A percentile compares a stretch with the other conserved stretches of the same genome.
Evolutionary conservation across 2,113 vertebrate species (phyloP).

Genomic region (Pseudopodoces humilis): DNA sequence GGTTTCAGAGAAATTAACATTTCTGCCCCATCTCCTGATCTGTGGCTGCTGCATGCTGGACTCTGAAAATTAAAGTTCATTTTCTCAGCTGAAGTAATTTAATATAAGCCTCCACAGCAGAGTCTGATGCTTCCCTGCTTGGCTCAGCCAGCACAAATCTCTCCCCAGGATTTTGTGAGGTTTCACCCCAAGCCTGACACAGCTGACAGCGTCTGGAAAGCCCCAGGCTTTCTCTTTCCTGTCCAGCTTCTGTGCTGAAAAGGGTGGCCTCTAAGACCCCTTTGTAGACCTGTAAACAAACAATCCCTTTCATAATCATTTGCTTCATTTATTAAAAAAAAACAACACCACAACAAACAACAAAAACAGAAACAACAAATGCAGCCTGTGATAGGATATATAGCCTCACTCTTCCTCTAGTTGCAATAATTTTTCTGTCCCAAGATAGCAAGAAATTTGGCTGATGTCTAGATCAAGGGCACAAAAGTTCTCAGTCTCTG

Average conservation of each 20-base stretch:
- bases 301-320: slow-evolving; percentile 42
- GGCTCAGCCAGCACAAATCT: neutral
- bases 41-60: neutral
- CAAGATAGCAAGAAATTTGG: slow-evolving; percentile 13
- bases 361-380: neutral
- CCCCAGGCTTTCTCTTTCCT: slow-evolving; percentile 13
- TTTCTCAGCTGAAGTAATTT: neutral
- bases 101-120: neutral
- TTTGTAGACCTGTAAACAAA: slow-evolving; percentile 58
- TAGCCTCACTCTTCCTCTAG: neutral
- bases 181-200: neutral
- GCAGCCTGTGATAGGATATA: slow-evolving; percentile 20
- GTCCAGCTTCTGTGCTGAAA: slow-evolving; percentile 47
- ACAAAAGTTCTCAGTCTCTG: slow-evolving; percentile 47
- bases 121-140: neutral
- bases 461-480: neutral
- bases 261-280: slow-evolving; percentile 29
- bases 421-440: slow-evolving; percentile 23
- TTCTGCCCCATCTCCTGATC: neutral
- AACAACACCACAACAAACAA: too few species aligned
- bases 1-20: neutral
- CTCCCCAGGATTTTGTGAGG: slow-evolving; percentile 18
- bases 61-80: neutral
- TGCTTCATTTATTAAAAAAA: neutral
- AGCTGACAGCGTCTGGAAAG: slow-evolving; percentile 47